These are phyloP conservation scores for Nyctereutes procyonoides DNA, from an alignment of 2,113 vertebrate species.

Conservation along the genomic window DNA sequence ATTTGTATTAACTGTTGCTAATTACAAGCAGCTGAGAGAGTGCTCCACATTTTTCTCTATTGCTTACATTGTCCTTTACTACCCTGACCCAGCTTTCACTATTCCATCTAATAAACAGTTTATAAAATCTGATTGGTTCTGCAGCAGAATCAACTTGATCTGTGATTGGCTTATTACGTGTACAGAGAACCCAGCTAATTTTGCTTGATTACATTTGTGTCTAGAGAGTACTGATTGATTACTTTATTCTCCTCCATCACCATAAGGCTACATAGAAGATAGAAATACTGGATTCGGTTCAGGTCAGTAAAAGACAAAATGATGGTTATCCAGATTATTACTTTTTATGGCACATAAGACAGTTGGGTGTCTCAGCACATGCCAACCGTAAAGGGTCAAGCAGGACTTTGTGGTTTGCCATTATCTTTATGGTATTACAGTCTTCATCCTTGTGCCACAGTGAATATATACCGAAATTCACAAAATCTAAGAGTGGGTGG, in stretches of 20 bases:
- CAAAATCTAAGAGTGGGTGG: not conserved
- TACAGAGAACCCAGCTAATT: not conserved
- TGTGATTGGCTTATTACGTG: conserved; percentile 37
- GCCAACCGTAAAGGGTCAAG: not conserved
- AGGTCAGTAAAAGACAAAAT: conserved; percentile 67
- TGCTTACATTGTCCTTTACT: not conserved
- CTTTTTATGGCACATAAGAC: conserved; percentile 46
- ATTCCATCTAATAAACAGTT: not conserved
- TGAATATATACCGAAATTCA: not conserved
- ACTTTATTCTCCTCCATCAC: not conserved
- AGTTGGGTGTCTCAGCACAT: not conserved
- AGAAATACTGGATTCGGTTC: conserved; percentile 52
- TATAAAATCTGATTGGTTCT: conserved; percentile 32
- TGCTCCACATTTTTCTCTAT: not conserved
- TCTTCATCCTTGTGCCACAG: not conserved
- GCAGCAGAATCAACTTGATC: not conserved
- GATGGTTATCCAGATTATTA: conserved; percentile 20
- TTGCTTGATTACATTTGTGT: conserved; percentile 35
- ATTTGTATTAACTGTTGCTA: conserved; percentile 46
- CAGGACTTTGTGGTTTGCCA: not conserved
- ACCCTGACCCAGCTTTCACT: not conserved
- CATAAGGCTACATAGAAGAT: conserved; percentile 33
- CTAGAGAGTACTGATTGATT: conserved; percentile 17
- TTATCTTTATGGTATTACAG: not conserved
- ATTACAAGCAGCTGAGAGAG: conserved; percentile 21